Evolutionary conservation across 2,888 invertebrate genomes (phyloP).

Genomic region (Eledona agricola): DNA sequence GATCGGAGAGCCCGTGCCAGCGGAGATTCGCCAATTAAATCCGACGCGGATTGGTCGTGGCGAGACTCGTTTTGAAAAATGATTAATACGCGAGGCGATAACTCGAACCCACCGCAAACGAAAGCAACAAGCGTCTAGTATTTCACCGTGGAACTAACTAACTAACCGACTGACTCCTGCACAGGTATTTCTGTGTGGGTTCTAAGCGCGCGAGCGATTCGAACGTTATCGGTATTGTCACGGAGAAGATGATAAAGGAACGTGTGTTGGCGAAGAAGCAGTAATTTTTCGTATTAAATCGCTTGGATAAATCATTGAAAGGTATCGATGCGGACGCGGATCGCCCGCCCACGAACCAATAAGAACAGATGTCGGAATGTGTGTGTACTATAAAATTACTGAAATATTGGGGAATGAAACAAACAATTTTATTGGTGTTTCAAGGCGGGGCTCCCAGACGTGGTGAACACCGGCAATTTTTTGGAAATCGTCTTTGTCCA

Average conservation of each 20-base stretch:
- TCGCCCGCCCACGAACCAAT: constrained; percentile 17
- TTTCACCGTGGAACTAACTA: constrained; percentile 16
- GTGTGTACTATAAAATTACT: constrained; percentile 21
- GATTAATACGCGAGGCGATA: constrained; percentile 9
- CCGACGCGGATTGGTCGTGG: background rate
- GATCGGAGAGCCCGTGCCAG: constrained; percentile 3
- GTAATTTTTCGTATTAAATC: constrained; percentile 13
- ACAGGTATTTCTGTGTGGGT: constrained; percentile 27
- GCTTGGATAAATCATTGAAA: constrained; percentile 19
- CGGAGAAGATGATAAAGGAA: background rate
- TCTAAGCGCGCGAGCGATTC: too few species aligned
- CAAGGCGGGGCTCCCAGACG: constrained; percentile 15
- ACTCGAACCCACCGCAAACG: constrained; percentile 6
- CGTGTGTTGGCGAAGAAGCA: constrained; percentile 6
- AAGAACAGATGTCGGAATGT: constrained; percentile 22
- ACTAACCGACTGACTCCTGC: constrained; percentile 6
- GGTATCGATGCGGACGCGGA: constrained; percentile 14
- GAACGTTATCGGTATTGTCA: too few species aligned
- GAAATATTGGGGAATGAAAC: constrained; percentile 22
- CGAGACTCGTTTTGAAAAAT: constrained; percentile 11
- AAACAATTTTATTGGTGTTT: constrained; percentile 17
- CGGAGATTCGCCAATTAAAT: constrained; percentile 17
- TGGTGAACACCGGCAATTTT: constrained; percentile 12
- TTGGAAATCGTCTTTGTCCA: too few species aligned
- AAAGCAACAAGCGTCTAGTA: constrained; percentile 6